A percentile compares a stretch with the other conserved stretches of the same genome.
phyloP scores from a whole-genome alignment of 2,113 vertebrate genomes.

The Dermatemys mawii region DNA sequence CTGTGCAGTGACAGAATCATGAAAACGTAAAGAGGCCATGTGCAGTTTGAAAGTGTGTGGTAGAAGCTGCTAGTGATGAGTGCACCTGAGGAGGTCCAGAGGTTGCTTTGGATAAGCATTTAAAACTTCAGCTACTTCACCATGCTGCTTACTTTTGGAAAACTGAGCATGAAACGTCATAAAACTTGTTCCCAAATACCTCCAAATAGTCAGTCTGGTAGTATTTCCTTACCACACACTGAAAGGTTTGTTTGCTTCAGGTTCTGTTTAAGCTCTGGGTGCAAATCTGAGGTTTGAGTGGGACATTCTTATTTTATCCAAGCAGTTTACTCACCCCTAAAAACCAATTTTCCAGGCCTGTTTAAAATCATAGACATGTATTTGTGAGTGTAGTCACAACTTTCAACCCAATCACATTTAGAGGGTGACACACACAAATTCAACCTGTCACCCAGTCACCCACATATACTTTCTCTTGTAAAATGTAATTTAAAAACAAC shows the following conservation, averaged over 20 bases:
- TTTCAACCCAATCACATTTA: background rate
- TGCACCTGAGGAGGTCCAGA: background rate
- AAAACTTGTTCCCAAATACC: background rate
- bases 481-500: background rate
- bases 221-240: conserved; percentile 6
- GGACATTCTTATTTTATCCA: rapidly evolving
- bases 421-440: background rate
- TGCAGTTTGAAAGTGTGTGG: background rate
- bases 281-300: background rate
- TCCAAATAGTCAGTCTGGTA: background rate
- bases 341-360: background rate
- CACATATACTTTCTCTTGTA: background rate
- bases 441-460: background rate
- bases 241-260: background rate
- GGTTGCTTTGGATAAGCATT: background rate
- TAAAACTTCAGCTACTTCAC: background rate
- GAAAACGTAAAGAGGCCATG: background rate
- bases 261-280: background rate
- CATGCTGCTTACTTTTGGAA: background rate
- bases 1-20: background rate
- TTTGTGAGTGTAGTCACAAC: background rate
- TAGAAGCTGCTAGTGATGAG: background rate
- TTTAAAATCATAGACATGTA: background rate
- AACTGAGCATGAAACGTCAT: background rate
- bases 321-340: background rate